phyloP scores from a whole-genome alignment of 1,140 invertebrate genomes.

The Mya arenaria region DNA sequence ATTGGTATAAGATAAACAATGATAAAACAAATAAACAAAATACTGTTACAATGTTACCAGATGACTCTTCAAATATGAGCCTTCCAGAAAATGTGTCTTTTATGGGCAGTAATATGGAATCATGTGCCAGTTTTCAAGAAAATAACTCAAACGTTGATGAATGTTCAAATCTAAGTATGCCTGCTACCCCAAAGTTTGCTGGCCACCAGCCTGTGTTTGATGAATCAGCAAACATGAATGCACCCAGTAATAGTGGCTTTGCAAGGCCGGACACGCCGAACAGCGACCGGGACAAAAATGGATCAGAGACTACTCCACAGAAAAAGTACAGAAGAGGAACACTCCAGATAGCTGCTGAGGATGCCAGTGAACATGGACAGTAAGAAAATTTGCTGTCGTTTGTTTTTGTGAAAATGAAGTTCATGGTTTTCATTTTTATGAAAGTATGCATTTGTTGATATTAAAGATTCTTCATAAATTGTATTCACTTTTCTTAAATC shows the following conservation, averaged over 20 bases:
- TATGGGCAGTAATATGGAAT: conserved; percentile 30
- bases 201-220: conserved; percentile 42
- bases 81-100: conserved; percentile 24
- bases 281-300: conserved; percentile 20
- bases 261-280: conserved; percentile 43
- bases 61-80: conserved; percentile 40
- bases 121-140: conserved; percentile 43
- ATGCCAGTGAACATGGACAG: conserved; percentile 56
- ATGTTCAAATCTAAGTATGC: conserved; percentile 24
- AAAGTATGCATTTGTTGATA: no score
- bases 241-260: conserved; percentile 39
- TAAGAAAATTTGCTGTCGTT: neutral
- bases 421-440: no score
- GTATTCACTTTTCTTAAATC: no score
- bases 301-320: conserved; percentile 21
- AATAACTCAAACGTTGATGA: conserved; percentile 31
- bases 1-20: conserved; percentile 41
- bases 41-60: neutral
- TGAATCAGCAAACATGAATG: conserved; percentile 51
- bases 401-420: neutral
- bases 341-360: conserved; percentile 52
- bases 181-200: neutral
- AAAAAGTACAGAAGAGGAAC: conserved; percentile 41
- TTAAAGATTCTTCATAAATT: no score
- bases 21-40: neutral